These are phyloP conservation scores for Oreamnos americanus DNA, from an alignment of 2,113 vertebrate genomes.

Conservation along the genomic window DNA sequence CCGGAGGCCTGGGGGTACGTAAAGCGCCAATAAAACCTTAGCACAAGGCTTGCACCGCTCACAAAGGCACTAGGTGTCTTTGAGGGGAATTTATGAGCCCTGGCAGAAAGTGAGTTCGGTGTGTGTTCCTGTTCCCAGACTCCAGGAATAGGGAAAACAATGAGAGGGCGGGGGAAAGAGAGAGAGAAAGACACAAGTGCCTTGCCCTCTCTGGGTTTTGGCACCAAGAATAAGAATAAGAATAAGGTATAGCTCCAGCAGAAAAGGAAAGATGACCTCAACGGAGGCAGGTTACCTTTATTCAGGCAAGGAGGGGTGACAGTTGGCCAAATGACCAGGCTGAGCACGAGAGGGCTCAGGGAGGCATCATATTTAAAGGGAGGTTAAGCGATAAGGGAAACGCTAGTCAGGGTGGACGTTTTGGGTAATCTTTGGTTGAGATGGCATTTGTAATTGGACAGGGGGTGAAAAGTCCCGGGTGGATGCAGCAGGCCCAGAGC, in stretches of 20 bases:
- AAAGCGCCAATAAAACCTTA: no score
- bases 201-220: no score
- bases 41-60: no score
- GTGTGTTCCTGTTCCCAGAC: no score
- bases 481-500: neutral
- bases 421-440: neutral
- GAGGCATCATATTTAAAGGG: neutral
- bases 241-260: neutral
- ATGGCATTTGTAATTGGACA: neutral
- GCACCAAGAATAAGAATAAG: neutral
- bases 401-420: fast-evolving
- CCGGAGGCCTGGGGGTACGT: no score
- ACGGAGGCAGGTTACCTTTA: neutral
- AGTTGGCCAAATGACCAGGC: neutral
- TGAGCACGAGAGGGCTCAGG: neutral
- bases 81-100: no score
- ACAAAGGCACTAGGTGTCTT: no score
- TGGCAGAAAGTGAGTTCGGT: no score
- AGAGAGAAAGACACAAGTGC: no score
- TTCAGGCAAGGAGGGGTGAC: neutral
- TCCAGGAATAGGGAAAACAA: no score
- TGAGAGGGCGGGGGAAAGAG: no score
- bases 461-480: neutral
- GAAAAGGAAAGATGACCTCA: neutral
- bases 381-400: neutral